Conservation (phyloP, 2,113 vertebrate genomes). For the Carassius auratus region DNA sequence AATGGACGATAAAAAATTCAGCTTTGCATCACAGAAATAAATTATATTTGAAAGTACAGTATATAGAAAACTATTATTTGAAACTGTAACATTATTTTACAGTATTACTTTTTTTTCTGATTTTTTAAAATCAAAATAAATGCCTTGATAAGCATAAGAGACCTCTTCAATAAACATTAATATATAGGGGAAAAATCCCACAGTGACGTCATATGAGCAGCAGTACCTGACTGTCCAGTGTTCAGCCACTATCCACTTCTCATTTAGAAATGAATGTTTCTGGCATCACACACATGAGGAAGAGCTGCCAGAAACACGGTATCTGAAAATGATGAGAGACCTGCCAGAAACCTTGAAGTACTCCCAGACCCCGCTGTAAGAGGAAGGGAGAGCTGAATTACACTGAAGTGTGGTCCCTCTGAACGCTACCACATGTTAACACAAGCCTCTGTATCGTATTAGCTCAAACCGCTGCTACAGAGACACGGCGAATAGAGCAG, state of each 20-base stretch:
- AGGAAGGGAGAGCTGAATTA: conserved; percentile 61
- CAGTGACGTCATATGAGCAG: not conserved
- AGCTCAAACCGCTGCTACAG: conserved; percentile 56
- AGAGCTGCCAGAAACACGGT: conserved; percentile 52
- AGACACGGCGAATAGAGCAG: conserved; percentile 48
- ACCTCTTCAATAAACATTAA: too few species aligned
- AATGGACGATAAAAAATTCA: too few species aligned
- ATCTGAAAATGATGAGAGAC: conserved; percentile 58
- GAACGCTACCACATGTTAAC: conserved; percentile 62
- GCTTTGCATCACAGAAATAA: too few species aligned
- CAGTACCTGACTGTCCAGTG: conserved; percentile 35
- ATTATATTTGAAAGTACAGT: too few species aligned
- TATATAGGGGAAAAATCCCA: not conserved
- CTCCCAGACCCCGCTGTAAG: conserved; percentile 61
- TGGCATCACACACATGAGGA: conserved; percentile 52
- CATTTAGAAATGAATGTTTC: conserved; percentile 52
- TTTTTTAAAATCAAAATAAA: too few species aligned
- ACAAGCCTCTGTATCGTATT: conserved; percentile 56
- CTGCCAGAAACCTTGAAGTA: conserved; percentile 62
- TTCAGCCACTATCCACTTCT: conserved; percentile 27
- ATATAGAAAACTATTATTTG: too few species aligned
- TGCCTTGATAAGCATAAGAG: too few species aligned
- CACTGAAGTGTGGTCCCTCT: conserved; percentile 62
- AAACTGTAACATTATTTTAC: too few species aligned
- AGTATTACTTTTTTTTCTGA: too few species aligned